A percentile compares a stretch with the other conserved stretches of the same genome.
Conservation (phyloP, 1,140 invertebrate genomes). For the Panagrolaimus sp. region DNA sequence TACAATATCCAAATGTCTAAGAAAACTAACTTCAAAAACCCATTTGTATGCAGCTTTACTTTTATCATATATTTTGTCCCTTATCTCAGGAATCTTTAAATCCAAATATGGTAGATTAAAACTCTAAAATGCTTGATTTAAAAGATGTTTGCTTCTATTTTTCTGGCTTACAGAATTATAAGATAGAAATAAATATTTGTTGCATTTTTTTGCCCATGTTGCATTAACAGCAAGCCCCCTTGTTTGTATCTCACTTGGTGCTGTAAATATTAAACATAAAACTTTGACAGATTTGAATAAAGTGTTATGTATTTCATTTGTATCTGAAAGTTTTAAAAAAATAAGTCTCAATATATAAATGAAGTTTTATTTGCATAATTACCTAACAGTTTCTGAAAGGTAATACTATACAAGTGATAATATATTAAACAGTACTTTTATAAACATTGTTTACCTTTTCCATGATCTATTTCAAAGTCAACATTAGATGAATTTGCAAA, state of each 20-base stretch:
- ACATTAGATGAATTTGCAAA: too few relatives aligned
- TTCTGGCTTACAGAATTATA: background rate
- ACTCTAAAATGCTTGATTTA: background rate
- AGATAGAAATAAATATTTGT: background rate
- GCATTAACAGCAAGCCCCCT: background rate
- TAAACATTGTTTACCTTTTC: too few relatives aligned
- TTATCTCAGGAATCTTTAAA: background rate
- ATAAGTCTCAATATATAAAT: too few relatives aligned
- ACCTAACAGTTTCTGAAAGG: too few relatives aligned
- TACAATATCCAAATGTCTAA: background rate
- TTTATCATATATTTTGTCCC: background rate
- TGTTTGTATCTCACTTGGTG: background rate
- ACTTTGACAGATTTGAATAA: background rate
- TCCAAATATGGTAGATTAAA: background rate
- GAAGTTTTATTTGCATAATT: too few relatives aligned
- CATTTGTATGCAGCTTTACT: background rate
- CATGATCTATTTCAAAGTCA: too few relatives aligned
- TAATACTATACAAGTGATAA: too few relatives aligned
- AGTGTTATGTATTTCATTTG: background rate
- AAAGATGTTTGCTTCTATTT: too few relatives aligned
- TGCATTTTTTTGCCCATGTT: conserved; percentile 7
- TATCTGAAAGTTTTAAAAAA: too few relatives aligned
- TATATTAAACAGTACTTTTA: too few relatives aligned
- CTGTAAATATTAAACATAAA: background rate
- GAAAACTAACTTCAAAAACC: background rate